These are phyloP conservation scores for Microtus oregoni DNA, from an alignment of 2,113 vertebrate genomes.

Conservation along the genomic window DNA sequence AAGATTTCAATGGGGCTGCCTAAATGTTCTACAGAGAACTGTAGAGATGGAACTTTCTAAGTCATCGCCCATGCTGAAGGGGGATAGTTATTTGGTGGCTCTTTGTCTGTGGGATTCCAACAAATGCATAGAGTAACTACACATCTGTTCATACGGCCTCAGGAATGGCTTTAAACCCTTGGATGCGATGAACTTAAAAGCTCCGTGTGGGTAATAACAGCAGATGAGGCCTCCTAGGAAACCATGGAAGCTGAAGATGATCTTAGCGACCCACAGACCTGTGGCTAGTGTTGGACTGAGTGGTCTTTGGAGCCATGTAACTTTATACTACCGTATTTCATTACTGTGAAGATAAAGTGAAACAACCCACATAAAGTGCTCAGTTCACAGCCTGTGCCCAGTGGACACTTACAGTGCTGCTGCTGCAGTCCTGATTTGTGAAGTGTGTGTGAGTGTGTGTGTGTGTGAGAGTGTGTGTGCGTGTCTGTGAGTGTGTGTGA, in stretches of 20 bases:
- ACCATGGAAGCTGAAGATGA: background rate
- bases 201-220: background rate
- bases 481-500: no score
- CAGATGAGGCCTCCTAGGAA: background rate
- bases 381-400: no score
- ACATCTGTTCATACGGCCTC: background rate
- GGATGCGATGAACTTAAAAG: background rate
- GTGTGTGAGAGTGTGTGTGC: no score
- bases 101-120: background rate
- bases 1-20: background rate
- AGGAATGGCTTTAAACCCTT: background rate
- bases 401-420: background rate
- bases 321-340: background rate
- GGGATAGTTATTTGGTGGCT: background rate
- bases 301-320: background rate
- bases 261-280: background rate
- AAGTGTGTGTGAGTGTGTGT: background rate
- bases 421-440: background rate
- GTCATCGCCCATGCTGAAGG: background rate
- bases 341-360: background rate
- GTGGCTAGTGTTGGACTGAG: background rate
- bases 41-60: background rate
- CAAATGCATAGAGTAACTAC: background rate
- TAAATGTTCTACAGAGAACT: background rate
- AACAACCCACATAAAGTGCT: no score